Conservation (phyloP, 2,888 invertebrate genomes). For the Chrysodeixis includens region DNA sequence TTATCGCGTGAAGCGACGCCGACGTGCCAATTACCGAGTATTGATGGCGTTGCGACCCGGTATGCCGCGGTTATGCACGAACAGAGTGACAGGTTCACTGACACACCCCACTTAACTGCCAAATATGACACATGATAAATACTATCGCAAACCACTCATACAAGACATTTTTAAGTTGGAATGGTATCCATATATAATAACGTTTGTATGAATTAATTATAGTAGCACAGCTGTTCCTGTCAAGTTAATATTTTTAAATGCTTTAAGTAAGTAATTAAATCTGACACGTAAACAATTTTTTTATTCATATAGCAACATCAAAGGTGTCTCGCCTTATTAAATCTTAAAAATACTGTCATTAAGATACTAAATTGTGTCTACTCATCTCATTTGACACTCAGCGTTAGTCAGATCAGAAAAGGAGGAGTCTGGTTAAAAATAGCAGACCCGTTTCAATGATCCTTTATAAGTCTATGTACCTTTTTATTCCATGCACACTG, state of each 20-base stretch:
- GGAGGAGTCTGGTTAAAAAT: slow-evolving; percentile 20
- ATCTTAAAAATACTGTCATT: background rate
- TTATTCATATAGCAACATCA: background rate
- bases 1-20: slow-evolving; percentile 44
- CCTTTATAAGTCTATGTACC: slow-evolving; percentile 5
- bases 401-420: slow-evolving; percentile 5
- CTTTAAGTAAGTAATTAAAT: slow-evolving; percentile 2
- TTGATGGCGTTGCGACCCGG: slow-evolving; percentile 50
- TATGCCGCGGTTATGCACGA: slow-evolving; percentile 49
- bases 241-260: background rate
- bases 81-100: slow-evolving; percentile 70
- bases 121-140: slow-evolving; percentile 65
- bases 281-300: background rate
- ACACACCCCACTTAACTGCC: slow-evolving; percentile 67
- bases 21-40: slow-evolving; percentile 65
- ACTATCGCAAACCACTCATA: slow-evolving; percentile 7
- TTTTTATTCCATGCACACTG: background rate
- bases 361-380: background rate
- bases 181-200: no score
- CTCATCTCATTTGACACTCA: background rate
- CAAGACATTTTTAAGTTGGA: no score
- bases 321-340: background rate
- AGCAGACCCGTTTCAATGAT: slow-evolving; percentile 13
- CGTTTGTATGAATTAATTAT: no score
- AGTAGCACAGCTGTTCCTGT: background rate